phyloP scores from a whole-genome alignment of 2,888 invertebrate genomes.

The Ophion ventricosus region DNA sequence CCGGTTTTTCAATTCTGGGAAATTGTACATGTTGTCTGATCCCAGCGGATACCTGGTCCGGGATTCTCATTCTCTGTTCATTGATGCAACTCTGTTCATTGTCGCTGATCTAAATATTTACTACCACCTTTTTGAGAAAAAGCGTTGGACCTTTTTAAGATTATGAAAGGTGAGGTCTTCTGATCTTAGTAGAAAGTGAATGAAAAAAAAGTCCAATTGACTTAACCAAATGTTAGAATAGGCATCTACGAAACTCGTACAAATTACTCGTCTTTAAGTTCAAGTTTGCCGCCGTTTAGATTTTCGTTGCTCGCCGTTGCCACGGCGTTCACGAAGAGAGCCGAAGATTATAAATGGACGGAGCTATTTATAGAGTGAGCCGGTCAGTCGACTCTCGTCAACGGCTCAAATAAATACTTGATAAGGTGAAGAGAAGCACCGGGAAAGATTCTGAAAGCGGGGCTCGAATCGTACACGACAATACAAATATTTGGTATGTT shows the following conservation, averaged over 20 bases:
- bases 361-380: constrained; percentile 19
- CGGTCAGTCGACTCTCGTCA: constrained; percentile 19
- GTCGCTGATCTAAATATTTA: not conserved
- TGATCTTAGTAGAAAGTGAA: not conserved
- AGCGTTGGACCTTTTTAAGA: not conserved
- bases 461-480: not conserved
- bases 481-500: not conserved
- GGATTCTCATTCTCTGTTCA: too few species aligned
- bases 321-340: not conserved
- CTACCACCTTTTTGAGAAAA: not conserved
- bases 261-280: not conserved
- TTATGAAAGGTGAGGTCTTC: not conserved
- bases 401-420: not conserved
- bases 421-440: not conserved
- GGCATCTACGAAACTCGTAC: not conserved
- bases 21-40: too few species aligned
- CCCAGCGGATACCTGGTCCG: too few species aligned
- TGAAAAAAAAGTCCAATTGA: not conserved
- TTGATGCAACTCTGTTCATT: too few species aligned
- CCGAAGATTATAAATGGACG: not conserved
- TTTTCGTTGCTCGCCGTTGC: not conserved
- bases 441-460: not conserved
- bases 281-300: not conserved
- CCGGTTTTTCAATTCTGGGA: too few species aligned
- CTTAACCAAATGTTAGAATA: not conserved